Conservation (phyloP, 2,797 vertebrate species). For the Miichthys miiuy region DNA sequence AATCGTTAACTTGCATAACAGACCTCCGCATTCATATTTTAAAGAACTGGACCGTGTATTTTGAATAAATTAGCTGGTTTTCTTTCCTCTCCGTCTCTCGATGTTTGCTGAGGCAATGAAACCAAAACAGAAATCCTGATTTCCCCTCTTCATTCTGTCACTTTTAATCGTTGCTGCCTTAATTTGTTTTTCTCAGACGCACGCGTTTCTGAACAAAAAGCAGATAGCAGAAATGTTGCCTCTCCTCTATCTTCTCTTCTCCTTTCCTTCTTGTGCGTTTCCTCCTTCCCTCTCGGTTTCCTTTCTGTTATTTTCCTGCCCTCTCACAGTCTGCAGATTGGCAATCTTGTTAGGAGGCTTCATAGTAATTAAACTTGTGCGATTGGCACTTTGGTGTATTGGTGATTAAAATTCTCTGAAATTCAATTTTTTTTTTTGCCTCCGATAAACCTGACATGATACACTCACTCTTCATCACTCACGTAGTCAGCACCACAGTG, state of each 20-base stretch:
- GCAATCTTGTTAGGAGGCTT: conserved; percentile 9
- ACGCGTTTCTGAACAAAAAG: conserved; percentile 33
- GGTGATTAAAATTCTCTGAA: conserved; percentile 20
- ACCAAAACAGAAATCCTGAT: conserved; percentile 54
- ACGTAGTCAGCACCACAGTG: conserved; percentile 22
- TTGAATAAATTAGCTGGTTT: conserved; percentile 49
- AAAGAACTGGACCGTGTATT: conserved; percentile 23
- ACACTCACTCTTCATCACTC: conserved; percentile 24
- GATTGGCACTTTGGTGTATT: conserved; percentile 3
- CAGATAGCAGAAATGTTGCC: conserved; percentile 39
- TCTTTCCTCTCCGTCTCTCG: conserved; percentile 39
- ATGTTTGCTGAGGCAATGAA: conserved; percentile 45
- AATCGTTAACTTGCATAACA: conserved; percentile 21
- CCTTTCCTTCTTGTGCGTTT: neutral
- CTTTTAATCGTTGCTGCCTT: conserved; percentile 68
- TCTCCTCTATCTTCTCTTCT: neutral
- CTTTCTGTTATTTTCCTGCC: neutral
- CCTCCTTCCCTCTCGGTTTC: neutral
- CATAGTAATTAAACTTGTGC: conserved; percentile 8
- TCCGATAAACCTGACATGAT: conserved; percentile 35
- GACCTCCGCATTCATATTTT: conserved; percentile 20
- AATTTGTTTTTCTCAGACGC: conserved; percentile 55
- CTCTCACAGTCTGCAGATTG: conserved; percentile 2
- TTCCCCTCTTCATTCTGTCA: conserved; percentile 51
- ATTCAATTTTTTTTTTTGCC: neutral